A percentile compares a stretch with the other conserved stretches of the same genome.
These are phyloP conservation scores for Syngnathus rostellatus DNA, from an alignment of 2,797 vertebrate species.

Conservation along the genomic window DNA sequence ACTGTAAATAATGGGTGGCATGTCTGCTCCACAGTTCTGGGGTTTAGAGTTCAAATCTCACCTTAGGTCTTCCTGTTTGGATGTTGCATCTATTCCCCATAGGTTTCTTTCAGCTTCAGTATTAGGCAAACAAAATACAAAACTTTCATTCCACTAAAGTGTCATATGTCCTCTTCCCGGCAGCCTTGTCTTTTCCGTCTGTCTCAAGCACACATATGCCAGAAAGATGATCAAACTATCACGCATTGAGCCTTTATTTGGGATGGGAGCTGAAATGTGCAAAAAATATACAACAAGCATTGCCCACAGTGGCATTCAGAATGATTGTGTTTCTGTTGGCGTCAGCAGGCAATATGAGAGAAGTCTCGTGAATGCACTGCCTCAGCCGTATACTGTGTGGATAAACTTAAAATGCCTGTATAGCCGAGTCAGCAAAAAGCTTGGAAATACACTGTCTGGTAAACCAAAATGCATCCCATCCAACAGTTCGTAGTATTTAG, in stretches of 20 bases:
- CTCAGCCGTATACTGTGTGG: not conserved
- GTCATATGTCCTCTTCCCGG: not conserved
- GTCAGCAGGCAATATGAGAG: constrained; percentile 7
- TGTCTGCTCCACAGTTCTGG: not conserved
- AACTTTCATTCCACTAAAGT: not conserved
- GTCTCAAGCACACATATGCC: not conserved
- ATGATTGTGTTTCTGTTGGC: constrained; percentile 4
- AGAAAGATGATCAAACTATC: not conserved
- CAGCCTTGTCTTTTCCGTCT: not conserved
- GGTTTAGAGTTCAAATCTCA: not conserved
- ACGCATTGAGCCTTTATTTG: not conserved
- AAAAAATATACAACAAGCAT: not conserved
- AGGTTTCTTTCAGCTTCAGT: not conserved
- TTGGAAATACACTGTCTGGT: not conserved
- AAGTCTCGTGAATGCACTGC: constrained; percentile 2
- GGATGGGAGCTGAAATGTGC: not conserved
- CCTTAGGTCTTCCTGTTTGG: not conserved
- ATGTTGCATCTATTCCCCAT: not conserved
- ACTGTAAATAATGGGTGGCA: not conserved
- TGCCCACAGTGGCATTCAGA: constrained; percentile 6
- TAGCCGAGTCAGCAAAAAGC: not conserved
- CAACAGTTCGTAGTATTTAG: not conserved
- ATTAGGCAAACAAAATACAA: not conserved
- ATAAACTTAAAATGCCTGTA: constrained; percentile 1
- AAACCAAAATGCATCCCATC: not conserved